Conservation (phyloP, 37 sponge, comb jelly and placozoan species). For the Hormiphora californensis region DNA sequence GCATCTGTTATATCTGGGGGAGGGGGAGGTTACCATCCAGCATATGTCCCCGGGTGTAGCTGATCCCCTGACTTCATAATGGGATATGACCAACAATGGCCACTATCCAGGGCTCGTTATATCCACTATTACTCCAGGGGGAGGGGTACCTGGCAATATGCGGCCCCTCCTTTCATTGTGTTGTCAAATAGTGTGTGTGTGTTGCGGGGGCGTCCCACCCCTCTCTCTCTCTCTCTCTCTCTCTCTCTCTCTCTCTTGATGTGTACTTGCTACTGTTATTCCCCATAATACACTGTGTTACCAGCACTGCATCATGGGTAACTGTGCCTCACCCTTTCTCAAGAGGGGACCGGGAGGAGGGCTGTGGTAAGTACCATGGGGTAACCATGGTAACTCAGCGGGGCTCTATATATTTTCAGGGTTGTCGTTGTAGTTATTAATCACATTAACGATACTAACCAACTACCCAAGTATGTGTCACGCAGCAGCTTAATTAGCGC, state of each 20-base stretch:
- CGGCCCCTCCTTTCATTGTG: conserved; percentile 5
- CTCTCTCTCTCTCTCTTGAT: neutral
- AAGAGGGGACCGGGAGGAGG: neutral
- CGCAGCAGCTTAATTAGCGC: too few relatives aligned
- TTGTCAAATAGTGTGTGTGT: neutral
- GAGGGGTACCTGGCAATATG: too few relatives aligned
- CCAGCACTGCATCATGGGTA: neutral
- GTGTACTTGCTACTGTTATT: neutral
- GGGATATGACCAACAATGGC: too few relatives aligned
- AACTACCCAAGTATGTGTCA: neutral
- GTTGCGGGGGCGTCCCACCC: neutral
- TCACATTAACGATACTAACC: neutral
- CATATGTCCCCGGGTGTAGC: too few relatives aligned
- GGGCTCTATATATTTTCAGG: too few relatives aligned
- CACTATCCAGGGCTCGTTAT: too few relatives aligned
- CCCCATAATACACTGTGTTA: neutral
- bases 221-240: conserved; percentile 30
- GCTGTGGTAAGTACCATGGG: neutral
- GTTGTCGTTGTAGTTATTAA: neutral
- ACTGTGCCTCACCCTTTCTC: neutral
- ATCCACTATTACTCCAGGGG: too few relatives aligned
- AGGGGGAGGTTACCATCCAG: too few relatives aligned
- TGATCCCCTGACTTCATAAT: too few relatives aligned
- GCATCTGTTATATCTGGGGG: too few relatives aligned
- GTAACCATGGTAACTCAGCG: too few relatives aligned